Evolutionary conservation across 2,888 invertebrate species (phyloP).

Genomic region (Onchidella celtica): DNA sequence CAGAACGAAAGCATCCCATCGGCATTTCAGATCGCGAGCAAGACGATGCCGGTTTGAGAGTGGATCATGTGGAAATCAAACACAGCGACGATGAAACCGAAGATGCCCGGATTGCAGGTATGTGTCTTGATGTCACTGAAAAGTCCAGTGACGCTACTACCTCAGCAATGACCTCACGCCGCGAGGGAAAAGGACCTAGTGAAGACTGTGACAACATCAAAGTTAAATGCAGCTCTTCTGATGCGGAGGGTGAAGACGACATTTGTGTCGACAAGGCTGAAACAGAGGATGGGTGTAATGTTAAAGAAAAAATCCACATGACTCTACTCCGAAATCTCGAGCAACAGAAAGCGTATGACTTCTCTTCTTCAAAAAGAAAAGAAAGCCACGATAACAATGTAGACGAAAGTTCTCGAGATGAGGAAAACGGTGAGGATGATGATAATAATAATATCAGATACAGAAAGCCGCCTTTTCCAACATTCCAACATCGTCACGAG

Average conservation of each 20-base stretch:
- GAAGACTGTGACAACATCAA: not conserved
- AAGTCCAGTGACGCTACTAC: constrained; percentile 7
- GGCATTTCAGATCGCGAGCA: not conserved
- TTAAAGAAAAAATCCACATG: not conserved
- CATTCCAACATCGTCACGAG: not conserved
- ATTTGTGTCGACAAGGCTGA: constrained; percentile 6
- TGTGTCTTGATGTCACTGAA: not conserved
- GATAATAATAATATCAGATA: constrained; percentile 19
- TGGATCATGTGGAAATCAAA: not conserved
- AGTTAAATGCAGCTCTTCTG: constrained; percentile 11
- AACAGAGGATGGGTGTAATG: constrained; percentile 10
- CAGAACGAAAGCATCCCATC: not conserved
- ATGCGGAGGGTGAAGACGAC: constrained; percentile 24
- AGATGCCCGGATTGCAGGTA: not conserved
- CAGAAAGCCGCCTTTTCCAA: not conserved
- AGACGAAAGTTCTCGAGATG: constrained; percentile 18
- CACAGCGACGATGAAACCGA: not conserved
- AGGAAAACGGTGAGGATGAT: not conserved
- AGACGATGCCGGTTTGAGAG: not conserved
- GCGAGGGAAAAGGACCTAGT: not conserved
- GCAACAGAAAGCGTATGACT: constrained; percentile 6
- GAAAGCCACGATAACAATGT: constrained; percentile 52
- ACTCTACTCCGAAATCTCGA: not conserved
- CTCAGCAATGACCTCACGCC: not conserved
- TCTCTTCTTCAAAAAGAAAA: constrained; percentile 4